These are phyloP conservation scores for Dasypus novemcinctus DNA, from an alignment of 2,113 vertebrate genomes.

Conservation along the genomic window DNA sequence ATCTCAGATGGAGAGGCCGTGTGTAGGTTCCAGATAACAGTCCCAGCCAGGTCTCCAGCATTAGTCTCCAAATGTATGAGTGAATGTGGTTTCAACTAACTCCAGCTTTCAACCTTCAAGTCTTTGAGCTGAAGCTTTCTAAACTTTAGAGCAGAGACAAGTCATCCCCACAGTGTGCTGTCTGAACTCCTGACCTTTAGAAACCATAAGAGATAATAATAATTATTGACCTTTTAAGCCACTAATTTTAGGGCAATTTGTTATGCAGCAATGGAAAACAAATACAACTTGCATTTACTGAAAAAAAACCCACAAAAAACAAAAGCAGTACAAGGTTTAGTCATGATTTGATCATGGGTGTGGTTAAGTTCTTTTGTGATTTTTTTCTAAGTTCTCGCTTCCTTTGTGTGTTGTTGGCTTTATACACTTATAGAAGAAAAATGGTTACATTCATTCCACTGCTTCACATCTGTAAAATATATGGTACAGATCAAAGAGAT, in stretches of 20 bases:
- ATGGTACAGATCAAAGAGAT: background rate
- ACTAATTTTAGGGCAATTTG: slow-evolving; percentile 26
- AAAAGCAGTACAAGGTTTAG: background rate
- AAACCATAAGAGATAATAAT: background rate
- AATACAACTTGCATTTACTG: background rate
- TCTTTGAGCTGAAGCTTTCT: background rate
- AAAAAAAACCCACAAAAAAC: background rate
- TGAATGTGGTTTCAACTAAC: slow-evolving; percentile 22
- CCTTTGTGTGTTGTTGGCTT: slow-evolving; percentile 5
- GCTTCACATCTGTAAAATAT: background rate
- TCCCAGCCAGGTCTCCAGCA: background rate
- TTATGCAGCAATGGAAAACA: background rate
- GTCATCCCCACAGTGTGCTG: background rate
- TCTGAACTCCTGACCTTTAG: background rate
- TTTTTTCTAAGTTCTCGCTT: background rate
- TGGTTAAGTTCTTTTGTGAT: background rate
- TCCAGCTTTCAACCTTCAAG: background rate
- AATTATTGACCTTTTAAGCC: background rate
- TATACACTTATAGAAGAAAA: background rate
- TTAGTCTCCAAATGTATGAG: background rate
- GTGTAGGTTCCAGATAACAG: background rate
- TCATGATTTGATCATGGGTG: background rate
- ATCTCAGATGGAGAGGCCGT: background rate
- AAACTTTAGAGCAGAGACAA: background rate
- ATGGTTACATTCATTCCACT: background rate